Conservation (phyloP, 2,797 vertebrate species). For the Dipus sagitta region DNA sequence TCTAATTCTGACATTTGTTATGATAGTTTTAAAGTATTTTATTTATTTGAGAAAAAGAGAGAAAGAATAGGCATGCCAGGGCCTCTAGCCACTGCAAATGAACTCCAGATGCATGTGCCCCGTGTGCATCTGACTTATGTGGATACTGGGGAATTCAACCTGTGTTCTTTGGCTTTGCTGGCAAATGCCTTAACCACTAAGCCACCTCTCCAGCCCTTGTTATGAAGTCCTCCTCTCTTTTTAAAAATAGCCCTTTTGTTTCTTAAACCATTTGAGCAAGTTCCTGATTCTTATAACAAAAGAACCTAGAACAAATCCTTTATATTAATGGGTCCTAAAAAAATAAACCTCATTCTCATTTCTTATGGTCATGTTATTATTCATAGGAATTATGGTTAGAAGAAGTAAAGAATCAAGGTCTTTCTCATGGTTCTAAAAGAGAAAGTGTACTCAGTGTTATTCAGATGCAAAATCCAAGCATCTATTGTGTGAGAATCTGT, state of each 20-base stretch:
- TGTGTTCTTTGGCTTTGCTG: too few species aligned
- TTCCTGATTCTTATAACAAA: conserved; percentile 30
- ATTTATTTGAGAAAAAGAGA: too few species aligned
- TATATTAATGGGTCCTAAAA: neutral
- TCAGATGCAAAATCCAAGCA: conserved; percentile 67
- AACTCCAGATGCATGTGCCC: too few species aligned
- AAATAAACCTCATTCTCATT: neutral
- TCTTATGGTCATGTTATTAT: neutral
- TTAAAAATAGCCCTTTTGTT: conserved; percentile 19
- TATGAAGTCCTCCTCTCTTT: neutral
- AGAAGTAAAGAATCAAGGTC: conserved; percentile 6
- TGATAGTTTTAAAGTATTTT: neutral
- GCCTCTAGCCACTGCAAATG: too few species aligned
- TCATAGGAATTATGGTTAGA: neutral
- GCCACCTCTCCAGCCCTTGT: too few species aligned
- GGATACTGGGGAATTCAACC: too few species aligned
- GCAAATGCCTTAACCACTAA: too few species aligned
- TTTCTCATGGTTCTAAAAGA: neutral
- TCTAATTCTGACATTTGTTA: neutral
- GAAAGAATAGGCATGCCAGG: too few species aligned
- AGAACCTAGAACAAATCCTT: conserved; percentile 7
- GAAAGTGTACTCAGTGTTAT: neutral
- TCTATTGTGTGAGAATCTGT: conserved; percentile 63
- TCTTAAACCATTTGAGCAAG: neutral
- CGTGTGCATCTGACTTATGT: too few species aligned